phyloP scores from a whole-genome alignment of 2,113 vertebrate genomes.

The Girardinichthys multiradiatus region DNA sequence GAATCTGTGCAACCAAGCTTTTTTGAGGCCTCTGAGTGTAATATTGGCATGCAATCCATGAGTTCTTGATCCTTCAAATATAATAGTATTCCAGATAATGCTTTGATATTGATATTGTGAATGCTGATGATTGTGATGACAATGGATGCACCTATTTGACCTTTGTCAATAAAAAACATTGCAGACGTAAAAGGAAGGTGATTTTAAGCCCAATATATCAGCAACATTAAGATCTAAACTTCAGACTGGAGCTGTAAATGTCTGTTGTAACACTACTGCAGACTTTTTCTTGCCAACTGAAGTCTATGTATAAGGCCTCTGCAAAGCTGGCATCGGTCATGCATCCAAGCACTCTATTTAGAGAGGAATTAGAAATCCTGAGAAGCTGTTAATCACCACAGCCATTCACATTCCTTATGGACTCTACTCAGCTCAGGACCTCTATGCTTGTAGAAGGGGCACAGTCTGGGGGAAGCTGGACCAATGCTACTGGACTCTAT shows the following conservation, averaged over 20 bases:
- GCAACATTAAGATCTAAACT: not conserved
- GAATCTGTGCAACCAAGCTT: too few species aligned
- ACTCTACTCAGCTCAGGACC: conserved; percentile 55
- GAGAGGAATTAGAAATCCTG: conserved; percentile 68
- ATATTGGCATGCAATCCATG: too few species aligned
- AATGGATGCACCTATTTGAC: too few species aligned
- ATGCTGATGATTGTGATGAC: too few species aligned
- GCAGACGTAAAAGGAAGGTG: not conserved
- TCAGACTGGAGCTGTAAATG: not conserved
- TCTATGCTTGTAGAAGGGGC: conserved; percentile 60
- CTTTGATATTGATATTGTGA: too few species aligned
- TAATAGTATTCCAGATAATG: too few species aligned
- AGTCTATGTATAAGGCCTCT: conserved; percentile 40
- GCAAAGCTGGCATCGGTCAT: conserved; percentile 42
- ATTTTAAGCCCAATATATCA: not conserved
- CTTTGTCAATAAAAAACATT: too few species aligned
- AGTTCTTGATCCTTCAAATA: too few species aligned
- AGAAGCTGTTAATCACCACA: conserved; percentile 73
- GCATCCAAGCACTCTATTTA: conserved; percentile 61
- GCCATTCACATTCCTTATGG: conserved; percentile 70
- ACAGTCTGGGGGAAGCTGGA: conserved; percentile 61
- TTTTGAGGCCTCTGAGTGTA: too few species aligned
- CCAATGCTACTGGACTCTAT: conserved; percentile 73
- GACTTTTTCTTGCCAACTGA: conserved; percentile 22
- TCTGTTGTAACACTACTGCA: conserved; percentile 19